Percentiles rank a stretch among this genome's conserved stretches.
These are phyloP conservation scores for Paratrypauchen microcephalus DNA, from an alignment of 2,797 vertebrate species.

Conservation along the genomic window DNA sequence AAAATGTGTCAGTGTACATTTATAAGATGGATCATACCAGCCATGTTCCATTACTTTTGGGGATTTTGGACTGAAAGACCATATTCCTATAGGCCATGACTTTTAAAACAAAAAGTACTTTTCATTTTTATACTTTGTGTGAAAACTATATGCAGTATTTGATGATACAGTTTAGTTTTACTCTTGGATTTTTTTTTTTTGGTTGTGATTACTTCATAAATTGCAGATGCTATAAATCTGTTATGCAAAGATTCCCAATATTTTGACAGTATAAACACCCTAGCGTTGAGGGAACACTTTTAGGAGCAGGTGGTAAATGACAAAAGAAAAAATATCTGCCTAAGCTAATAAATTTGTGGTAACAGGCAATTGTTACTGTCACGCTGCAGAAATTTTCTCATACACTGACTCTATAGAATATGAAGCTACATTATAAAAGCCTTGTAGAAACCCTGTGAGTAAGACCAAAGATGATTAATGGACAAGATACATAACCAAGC, in stretches of 20 bases:
- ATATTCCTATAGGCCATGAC: too few species aligned
- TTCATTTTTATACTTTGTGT: too few species aligned
- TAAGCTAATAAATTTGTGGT: not conserved
- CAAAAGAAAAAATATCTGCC: not conserved
- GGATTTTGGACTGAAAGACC: too few species aligned
- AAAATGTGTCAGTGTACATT: too few species aligned
- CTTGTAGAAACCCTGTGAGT: not conserved
- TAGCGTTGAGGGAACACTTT: conserved; percentile 5
- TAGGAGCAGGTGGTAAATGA: not conserved
- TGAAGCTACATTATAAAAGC: not conserved
- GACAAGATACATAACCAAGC: conserved; percentile 5
- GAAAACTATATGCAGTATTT: too few species aligned
- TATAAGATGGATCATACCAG: conserved; percentile 17
- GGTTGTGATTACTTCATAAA: not conserved
- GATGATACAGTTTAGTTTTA: too few species aligned
- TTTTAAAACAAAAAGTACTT: not conserved
- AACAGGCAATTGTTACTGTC: conserved; percentile 6
- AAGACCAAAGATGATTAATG: conserved; percentile 8
- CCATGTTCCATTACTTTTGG: not conserved
- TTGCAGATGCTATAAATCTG: not conserved
- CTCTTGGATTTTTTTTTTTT: too few species aligned
- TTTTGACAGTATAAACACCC: not conserved
- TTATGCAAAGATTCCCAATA: not conserved
- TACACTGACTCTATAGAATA: not conserved
- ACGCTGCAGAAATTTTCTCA: not conserved